These are phyloP conservation scores for Drosophila subsilvestris DNA, from an alignment of 2,888 invertebrate genomes.

Conservation along the genomic window DNA sequence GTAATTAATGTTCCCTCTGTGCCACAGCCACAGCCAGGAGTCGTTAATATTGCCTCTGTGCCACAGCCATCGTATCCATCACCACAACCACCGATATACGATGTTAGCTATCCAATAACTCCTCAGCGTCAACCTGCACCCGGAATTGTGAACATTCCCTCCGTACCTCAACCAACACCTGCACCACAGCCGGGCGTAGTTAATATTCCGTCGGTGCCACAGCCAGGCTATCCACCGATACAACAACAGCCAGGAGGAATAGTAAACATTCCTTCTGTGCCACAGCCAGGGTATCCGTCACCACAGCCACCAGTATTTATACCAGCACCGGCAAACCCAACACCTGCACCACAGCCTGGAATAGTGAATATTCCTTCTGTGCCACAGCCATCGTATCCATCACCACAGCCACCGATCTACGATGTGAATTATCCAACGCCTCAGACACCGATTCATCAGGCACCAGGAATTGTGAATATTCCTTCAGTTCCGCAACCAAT, in stretches of 20 bases:
- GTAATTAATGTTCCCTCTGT: constrained; percentile 32
- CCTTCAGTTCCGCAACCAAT: not conserved
- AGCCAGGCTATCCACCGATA: too few species aligned
- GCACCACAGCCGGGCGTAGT: constrained; percentile 39
- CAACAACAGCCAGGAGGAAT: constrained; percentile 20
- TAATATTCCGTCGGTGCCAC: constrained; percentile 55
- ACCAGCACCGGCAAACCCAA: constrained; percentile 26
- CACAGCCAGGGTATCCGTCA: constrained; percentile 26
- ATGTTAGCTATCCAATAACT: constrained; percentile 27
- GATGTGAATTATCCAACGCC: constrained; percentile 22
- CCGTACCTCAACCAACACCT: constrained; percentile 15
- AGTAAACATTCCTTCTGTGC: constrained; percentile 43
- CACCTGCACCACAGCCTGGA: constrained; percentile 27
- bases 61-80: constrained; percentile 29
- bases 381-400: constrained; percentile 32
- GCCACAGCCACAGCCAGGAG: constrained; percentile 15
- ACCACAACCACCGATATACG: constrained; percentile 25
- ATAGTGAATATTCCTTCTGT: constrained; percentile 24
- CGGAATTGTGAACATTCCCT: constrained; percentile 31
- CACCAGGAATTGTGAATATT: not conserved
- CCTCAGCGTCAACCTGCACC: constrained; percentile 11
- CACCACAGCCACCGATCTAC: constrained; percentile 31
- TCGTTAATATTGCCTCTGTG: constrained; percentile 41
- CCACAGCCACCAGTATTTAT: constrained; percentile 35
- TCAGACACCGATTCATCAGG: not conserved